Conservation (phyloP, 2,888 invertebrate species). For the Colletes collaris region DNA sequence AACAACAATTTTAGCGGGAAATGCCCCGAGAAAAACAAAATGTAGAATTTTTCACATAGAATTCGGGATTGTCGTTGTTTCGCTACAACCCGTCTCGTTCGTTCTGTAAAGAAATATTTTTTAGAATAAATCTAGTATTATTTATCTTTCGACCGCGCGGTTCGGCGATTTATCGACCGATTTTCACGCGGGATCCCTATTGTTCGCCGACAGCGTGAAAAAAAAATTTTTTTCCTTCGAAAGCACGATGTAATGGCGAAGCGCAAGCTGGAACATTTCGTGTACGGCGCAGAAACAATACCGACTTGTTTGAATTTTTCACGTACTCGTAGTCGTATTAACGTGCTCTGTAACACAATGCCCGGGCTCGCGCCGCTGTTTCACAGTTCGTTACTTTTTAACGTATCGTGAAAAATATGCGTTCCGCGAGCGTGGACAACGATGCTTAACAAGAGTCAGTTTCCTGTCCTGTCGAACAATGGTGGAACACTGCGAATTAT, state of each 20-base stretch:
- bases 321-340: slow-evolving; percentile 33
- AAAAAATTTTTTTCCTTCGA: background rate
- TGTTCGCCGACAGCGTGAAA: background rate
- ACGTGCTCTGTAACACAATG: slow-evolving; percentile 45
- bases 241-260: background rate
- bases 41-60: background rate
- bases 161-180: background rate
- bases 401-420: slow-evolving; percentile 49
- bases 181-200: background rate
- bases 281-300: slow-evolving; percentile 36
- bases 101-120: background rate
- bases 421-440: slow-evolving; percentile 24
- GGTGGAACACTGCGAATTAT: slow-evolving; percentile 23
- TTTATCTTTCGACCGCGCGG: background rate
- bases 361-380: slow-evolving; percentile 28
- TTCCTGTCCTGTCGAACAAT: slow-evolving; percentile 28
- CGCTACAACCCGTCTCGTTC: background rate
- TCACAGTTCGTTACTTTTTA: slow-evolving; percentile 57
- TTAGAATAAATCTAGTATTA: background rate
- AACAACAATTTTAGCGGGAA: background rate
- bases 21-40: background rate
- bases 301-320: slow-evolving; percentile 40
- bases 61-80: slow-evolving; percentile 2
- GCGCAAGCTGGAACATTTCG: slow-evolving; percentile 15
- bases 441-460: slow-evolving; percentile 34